Percentiles rank a stretch among this genome's conserved stretches.
Evolutionary conservation across 2,113 vertebrate species (phyloP).

Genomic region (Melanerpes aurifrons): DNA sequence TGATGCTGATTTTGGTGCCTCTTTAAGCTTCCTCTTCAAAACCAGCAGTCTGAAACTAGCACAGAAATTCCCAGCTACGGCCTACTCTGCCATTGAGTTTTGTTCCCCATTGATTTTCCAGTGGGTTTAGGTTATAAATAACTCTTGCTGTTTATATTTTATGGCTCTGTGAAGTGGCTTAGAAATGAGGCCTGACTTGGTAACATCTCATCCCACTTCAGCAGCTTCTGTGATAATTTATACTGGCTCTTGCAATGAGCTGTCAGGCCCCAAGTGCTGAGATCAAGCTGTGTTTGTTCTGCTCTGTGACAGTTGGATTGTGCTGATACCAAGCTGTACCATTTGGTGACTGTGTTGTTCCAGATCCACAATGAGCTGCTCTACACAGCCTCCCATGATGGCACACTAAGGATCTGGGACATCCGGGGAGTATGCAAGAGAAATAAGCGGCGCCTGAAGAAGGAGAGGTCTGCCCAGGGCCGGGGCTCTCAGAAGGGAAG

Average conservation of each 20-base stretch:
- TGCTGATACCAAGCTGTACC: accelerated
- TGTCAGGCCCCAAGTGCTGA: background rate
- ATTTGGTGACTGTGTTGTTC: slow-evolving; percentile 11
- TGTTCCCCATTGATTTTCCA: background rate
- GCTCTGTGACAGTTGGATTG: background rate
- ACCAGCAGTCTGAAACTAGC: background rate
- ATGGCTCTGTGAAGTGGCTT: slow-evolving; percentile 36
- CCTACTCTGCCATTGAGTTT: background rate
- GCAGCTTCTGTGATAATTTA: slow-evolving; percentile 47
- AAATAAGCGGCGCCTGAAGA: slow-evolving; percentile 48
- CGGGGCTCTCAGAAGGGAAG: slow-evolving; percentile 71
- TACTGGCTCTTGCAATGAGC: background rate
- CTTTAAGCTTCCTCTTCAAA: background rate
- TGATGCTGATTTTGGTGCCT: background rate
- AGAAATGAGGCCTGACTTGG: slow-evolving; percentile 29
- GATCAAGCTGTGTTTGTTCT: slow-evolving; percentile 1
- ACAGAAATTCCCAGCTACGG: background rate
- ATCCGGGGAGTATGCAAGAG: slow-evolving; percentile 73
- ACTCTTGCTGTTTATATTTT: slow-evolving; percentile 15
- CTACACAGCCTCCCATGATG: slow-evolving; percentile 82
- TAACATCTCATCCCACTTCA: slow-evolving; percentile 8
- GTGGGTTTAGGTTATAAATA: slow-evolving; percentile 22
- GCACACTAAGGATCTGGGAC: slow-evolving; percentile 80
- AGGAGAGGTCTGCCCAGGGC: slow-evolving; percentile 53
- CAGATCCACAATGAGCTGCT: slow-evolving; percentile 82